Conservation (phyloP, 2,113 vertebrate species). For the Pelvicachromis taeniatus region DNA sequence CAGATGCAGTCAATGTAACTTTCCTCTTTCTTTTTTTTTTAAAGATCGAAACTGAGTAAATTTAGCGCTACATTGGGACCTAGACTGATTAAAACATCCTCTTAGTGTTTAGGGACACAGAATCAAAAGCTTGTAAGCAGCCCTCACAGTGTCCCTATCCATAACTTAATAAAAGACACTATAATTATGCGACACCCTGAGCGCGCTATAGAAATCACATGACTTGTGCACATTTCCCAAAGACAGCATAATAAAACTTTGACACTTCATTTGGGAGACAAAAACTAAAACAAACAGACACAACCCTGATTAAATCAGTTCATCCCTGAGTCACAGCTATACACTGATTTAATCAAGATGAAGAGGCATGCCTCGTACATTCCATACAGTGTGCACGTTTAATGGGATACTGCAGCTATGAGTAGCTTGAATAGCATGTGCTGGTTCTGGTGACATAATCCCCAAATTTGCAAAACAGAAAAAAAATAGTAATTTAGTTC, state of each 20-base stretch:
- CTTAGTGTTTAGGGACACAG: conserved; percentile 9
- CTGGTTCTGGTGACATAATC: not conserved
- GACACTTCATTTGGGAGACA: conserved; percentile 12
- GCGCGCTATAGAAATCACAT: conserved; percentile 9
- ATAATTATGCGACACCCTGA: conserved; percentile 15
- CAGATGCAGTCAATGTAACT: not conserved
- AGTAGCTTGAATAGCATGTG: not conserved
- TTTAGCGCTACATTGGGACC: conserved; percentile 36
- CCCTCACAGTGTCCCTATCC: not conserved
- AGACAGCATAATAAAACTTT: conserved; percentile 20
- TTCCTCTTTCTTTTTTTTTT: not conserved
- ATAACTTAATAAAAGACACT: conserved; percentile 25
- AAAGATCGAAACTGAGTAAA: conserved; percentile 20
- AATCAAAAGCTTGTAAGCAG: conserved; percentile 25
- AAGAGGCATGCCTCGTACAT: not conserved
- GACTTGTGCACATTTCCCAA: conserved; percentile 20
- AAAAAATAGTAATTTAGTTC: not conserved
- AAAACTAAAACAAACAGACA: conserved; percentile 7
- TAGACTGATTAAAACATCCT: conserved; percentile 49
- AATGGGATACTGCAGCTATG: not conserved
- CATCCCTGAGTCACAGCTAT: not conserved
- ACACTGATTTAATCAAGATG: not conserved
- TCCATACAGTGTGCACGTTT: not conserved
- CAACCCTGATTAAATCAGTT: conserved; percentile 14
- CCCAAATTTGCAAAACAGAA: not conserved